Evolutionary conservation across 2,888 invertebrate species (phyloP).

Genomic region (Tipula helvola): DNA sequence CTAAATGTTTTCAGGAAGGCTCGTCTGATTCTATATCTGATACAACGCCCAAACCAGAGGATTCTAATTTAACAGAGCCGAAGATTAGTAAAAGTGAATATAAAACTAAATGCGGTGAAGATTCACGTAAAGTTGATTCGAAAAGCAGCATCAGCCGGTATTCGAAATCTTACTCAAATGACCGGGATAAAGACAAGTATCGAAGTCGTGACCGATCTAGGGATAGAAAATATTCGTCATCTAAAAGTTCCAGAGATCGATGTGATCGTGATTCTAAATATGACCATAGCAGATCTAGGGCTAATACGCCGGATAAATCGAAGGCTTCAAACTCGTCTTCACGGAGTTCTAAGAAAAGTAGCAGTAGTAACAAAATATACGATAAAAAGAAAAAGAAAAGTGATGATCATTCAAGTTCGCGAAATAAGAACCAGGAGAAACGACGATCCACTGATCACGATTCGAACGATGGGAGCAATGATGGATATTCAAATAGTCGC

Average conservation of each 20-base stretch:
- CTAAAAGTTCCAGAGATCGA: constrained; percentile 32
- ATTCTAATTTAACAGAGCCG: neutral
- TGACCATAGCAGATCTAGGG: constrained; percentile 13
- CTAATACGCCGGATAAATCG: constrained; percentile 22
- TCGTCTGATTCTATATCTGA: neutral
- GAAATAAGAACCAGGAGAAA: constrained; percentile 47
- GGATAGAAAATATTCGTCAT: neutral
- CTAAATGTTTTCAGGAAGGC: neutral
- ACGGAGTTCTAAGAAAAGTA: constrained; percentile 4
- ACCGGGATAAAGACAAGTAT: neutral
- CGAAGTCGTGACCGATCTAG: neutral
- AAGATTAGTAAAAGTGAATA: neutral
- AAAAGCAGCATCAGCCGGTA: neutral
- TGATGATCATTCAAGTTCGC: constrained; percentile 60
- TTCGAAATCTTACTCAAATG: neutral
- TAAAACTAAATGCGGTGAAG: neutral
- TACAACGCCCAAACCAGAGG: neutral
- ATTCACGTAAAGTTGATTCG: neutral
- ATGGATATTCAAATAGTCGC: neutral
- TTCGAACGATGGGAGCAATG: constrained; percentile 56
- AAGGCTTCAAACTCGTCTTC: constrained; percentile 26
- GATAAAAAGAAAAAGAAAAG: constrained; percentile 35
- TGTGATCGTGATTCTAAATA: constrained; percentile 20
- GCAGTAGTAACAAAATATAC: constrained; percentile 17
- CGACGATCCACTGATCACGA: constrained; percentile 67